These are phyloP conservation scores for Myodes glareolus DNA, from an alignment of 2,113 vertebrate species.

Conservation along the genomic window DNA sequence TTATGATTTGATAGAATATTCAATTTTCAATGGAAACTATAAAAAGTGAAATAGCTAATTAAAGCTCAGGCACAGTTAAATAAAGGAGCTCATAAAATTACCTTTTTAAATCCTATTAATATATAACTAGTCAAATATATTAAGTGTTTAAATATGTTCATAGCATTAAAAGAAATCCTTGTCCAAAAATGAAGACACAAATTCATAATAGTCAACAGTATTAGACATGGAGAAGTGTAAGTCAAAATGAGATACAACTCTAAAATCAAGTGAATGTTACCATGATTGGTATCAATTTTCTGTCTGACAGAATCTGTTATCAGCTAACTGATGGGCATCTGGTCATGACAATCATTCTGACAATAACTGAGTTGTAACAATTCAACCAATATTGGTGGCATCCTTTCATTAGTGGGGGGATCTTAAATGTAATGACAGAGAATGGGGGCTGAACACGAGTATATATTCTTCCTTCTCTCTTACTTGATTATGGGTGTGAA, in stretches of 20 bases:
- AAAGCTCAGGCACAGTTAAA: background rate
- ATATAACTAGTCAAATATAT: background rate
- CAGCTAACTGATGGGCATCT: no score
- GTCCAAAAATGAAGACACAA: background rate
- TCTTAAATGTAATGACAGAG: background rate
- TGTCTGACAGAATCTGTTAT: background rate
- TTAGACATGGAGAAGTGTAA: background rate
- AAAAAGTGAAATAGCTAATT: background rate
- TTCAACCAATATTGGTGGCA: background rate
- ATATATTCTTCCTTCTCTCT: background rate
- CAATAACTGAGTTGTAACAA: background rate
- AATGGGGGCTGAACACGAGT: background rate
- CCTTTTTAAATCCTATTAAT: background rate
- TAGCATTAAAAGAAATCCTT: background rate
- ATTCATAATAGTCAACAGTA: background rate
- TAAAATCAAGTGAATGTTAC: background rate
- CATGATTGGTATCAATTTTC: background rate
- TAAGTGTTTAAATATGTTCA: background rate
- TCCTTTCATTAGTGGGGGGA: no score
- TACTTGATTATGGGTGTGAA: background rate
- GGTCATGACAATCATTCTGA: background rate
- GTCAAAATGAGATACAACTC: background rate
- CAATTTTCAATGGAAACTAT: background rate
- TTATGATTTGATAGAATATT: background rate
- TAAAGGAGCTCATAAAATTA: background rate